Evolutionary conservation across 1,140 invertebrate species (phyloP).

Genomic region (Drosophila mayri): DNA sequence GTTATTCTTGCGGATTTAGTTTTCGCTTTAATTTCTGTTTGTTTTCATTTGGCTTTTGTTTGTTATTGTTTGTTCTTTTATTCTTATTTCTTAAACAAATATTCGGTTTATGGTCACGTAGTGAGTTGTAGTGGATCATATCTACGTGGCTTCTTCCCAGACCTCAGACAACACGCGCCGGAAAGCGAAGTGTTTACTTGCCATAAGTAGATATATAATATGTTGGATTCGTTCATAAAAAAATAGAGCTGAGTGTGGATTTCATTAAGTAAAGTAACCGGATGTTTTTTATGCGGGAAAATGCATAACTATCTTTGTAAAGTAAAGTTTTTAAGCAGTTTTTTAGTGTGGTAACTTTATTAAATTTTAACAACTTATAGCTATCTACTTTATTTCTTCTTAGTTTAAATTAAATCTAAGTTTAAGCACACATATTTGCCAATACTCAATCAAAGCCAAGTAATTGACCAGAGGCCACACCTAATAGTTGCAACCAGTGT

Average conservation of each 20-base stretch:
- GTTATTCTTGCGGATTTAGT: constrained; percentile 16
- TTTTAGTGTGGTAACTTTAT: no score
- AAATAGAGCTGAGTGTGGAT: neutral
- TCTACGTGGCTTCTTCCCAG: constrained; percentile 23
- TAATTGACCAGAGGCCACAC: constrained; percentile 23
- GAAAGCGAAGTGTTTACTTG: neutral
- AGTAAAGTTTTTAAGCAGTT: neutral
- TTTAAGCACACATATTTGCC: neutral
- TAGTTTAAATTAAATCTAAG: neutral
- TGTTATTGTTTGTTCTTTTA: constrained; percentile 6
- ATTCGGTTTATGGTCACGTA: constrained; percentile 33
- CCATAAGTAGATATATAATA: neutral
- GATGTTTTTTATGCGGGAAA: neutral
- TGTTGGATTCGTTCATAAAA: neutral
- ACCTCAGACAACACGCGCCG: constrained; percentile 24
- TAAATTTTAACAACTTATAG: neutral
- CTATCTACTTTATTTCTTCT: neutral
- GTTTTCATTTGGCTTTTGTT: constrained; percentile 16
- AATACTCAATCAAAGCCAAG: constrained; percentile 5
- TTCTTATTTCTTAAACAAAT: constrained; percentile 1
- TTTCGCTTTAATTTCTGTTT: constrained; percentile 22
- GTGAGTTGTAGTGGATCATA: constrained; percentile 14
- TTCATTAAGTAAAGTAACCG: neutral
- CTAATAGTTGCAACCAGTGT: neutral
- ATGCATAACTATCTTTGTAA: neutral